A percentile compares a stretch with the other conserved stretches of the same genome.
phyloP scores from a whole-genome alignment of 2,797 vertebrate genomes.

The Neolamprologus multifasciatus region DNA sequence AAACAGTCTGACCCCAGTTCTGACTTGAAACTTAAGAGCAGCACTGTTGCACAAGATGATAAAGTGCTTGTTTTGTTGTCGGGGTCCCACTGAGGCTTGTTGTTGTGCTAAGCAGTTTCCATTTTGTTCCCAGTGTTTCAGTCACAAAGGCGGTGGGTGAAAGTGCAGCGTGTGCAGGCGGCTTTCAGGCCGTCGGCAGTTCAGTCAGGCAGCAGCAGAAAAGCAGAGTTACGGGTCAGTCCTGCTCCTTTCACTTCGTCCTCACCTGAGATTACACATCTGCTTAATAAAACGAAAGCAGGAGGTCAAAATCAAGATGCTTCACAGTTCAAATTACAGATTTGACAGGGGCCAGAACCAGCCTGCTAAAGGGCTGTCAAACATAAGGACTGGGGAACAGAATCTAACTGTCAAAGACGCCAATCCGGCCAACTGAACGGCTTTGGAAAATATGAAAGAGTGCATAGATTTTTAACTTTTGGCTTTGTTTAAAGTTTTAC shows the following conservation, averaged over 20 bases:
- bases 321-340: not conserved
- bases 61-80: not conserved
- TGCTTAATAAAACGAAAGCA: not conserved
- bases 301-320: not conserved
- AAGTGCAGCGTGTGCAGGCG: slow-evolving; percentile 48
- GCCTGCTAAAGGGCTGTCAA: not conserved
- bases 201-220: not conserved
- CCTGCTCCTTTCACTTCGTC: not conserved
- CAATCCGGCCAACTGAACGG: rapidly evolving
- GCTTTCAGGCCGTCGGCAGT: slow-evolving; percentile 27
- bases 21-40: not conserved
- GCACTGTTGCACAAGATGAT: not conserved
- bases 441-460: not conserved
- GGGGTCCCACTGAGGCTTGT: not conserved
- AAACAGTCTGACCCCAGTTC: not conserved
- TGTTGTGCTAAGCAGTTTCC: slow-evolving; percentile 50
- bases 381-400: not conserved
- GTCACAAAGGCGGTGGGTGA: slow-evolving; percentile 56
- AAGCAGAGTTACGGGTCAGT: not conserved
- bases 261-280: not conserved
- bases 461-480: rapidly evolving
- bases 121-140: slow-evolving; percentile 22
- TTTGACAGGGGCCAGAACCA: not conserved
- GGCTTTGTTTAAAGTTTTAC: not conserved
- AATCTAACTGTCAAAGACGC: rapidly evolving